phyloP scores from a whole-genome alignment of 2,888 invertebrate genomes.

The Pristionchus japonicus region DNA sequence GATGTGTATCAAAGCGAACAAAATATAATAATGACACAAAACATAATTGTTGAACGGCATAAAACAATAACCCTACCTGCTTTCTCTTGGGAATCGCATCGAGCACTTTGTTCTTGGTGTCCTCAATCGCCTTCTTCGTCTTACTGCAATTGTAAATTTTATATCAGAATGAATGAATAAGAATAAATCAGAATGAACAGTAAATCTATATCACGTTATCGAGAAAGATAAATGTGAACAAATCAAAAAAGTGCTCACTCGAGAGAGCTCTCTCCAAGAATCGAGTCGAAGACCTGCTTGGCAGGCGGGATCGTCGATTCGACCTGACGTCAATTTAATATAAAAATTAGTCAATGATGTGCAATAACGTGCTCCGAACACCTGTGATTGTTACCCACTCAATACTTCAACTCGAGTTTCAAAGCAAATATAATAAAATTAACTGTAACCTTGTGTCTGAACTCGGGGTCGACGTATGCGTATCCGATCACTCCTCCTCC shows the following conservation, averaged over 20 bases:
- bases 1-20: background rate
- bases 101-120: conserved; percentile 53
- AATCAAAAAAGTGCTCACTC: conserved; percentile 53
- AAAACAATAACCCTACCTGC: conserved; percentile 23
- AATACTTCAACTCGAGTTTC: no score
- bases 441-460: conserved; percentile 61
- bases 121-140: conserved; percentile 52
- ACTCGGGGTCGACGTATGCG: conserved; percentile 67
- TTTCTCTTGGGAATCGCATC: conserved; percentile 56
- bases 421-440: no score
- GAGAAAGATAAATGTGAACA: no score
- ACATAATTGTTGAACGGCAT: background rate
- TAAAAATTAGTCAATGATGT: no score
- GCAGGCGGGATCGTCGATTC: conserved; percentile 62
- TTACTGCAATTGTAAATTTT: conserved; percentile 48
- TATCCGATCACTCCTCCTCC: conserved; percentile 67
- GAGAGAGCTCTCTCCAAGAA: conserved; percentile 60
- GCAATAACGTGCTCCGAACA: no score
- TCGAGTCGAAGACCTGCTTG: conserved; percentile 61
- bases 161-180: no score
- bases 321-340: conserved; percentile 45
- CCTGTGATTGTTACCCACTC: no score
- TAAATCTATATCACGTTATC: no score
- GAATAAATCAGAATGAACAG: no score
- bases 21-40: background rate